phyloP scores from a whole-genome alignment of 2,888 invertebrate genomes.

The Spialia ferax region DNA sequence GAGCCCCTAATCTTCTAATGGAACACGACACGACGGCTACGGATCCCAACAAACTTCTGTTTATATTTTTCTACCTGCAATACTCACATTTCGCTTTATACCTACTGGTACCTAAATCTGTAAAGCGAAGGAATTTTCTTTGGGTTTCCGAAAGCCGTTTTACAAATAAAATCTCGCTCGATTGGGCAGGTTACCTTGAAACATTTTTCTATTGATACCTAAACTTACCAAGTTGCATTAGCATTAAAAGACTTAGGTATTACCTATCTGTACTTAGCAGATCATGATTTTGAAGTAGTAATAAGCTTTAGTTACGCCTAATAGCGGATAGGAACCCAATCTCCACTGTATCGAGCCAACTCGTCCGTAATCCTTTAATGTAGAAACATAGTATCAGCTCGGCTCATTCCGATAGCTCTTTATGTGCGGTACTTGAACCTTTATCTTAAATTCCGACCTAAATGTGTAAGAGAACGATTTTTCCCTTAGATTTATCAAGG shows the following conservation, averaged over 20 bases:
- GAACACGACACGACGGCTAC: background rate
- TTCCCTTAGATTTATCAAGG: slow-evolving; percentile 2
- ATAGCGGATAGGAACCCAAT: no score
- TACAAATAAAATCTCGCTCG: background rate
- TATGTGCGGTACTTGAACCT: slow-evolving; percentile 45
- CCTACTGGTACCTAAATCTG: background rate
- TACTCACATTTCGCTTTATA: background rate
- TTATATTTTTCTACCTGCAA: background rate
- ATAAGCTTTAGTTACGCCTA: no score
- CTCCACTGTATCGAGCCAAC: background rate
- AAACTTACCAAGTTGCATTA: no score
- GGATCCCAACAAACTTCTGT: background rate
- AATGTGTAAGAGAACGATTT: background rate
- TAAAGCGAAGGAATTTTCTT: no score
- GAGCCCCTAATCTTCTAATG: slow-evolving; percentile 2
- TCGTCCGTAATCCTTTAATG: slow-evolving; percentile 11
- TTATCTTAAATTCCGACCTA: slow-evolving; percentile 7
- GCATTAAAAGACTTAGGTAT: no score
- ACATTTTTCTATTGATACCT: no score
- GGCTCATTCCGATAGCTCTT: slow-evolving; percentile 2
- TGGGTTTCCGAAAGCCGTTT: no score
- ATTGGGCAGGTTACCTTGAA: no score
- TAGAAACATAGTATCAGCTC: background rate
- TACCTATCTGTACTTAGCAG: no score
- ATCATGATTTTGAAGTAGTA: no score